These are phyloP conservation scores for Brachionus manjavacas DNA, from an alignment of 1,140 invertebrate genomes.

Conservation along the genomic window DNA sequence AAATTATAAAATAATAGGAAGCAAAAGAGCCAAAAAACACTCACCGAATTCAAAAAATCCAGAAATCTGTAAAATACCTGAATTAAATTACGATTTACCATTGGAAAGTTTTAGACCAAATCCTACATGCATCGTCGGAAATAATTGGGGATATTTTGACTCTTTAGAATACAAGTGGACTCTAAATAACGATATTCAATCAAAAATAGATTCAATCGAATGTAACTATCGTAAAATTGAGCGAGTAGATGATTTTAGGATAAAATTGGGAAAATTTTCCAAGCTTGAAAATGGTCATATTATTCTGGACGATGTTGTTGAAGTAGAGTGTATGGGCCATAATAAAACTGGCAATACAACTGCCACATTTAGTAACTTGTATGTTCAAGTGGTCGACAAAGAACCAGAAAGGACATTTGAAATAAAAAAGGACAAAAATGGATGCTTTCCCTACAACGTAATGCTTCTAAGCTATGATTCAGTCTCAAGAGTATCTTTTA, in stretches of 20 bases:
- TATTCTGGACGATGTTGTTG: constrained; percentile 4
- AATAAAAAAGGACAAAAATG: background rate
- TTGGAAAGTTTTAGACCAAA: background rate
- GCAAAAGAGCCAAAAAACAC: background rate
- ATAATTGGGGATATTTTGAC: background rate
- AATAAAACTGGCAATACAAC: background rate
- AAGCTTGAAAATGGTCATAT: background rate
- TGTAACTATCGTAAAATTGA: background rate
- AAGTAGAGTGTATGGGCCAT: background rate
- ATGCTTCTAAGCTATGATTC: constrained; percentile 28
- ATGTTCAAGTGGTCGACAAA: background rate
- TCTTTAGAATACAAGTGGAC: background rate
- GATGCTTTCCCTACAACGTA: background rate
- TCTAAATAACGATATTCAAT: background rate
- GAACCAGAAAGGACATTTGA: background rate
- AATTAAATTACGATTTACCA: background rate
- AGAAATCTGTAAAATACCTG: background rate
- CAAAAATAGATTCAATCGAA: background rate
- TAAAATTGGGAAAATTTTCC: background rate
- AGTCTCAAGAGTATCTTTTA: background rate
- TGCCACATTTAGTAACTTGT: background rate
- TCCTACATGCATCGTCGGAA: background rate
- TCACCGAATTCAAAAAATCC: background rate
- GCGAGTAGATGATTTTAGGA: background rate
- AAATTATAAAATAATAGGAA: background rate